These are phyloP conservation scores for Tubiluchus corallicola DNA, from an alignment of 2,888 invertebrate species.

Conservation along the genomic window DNA sequence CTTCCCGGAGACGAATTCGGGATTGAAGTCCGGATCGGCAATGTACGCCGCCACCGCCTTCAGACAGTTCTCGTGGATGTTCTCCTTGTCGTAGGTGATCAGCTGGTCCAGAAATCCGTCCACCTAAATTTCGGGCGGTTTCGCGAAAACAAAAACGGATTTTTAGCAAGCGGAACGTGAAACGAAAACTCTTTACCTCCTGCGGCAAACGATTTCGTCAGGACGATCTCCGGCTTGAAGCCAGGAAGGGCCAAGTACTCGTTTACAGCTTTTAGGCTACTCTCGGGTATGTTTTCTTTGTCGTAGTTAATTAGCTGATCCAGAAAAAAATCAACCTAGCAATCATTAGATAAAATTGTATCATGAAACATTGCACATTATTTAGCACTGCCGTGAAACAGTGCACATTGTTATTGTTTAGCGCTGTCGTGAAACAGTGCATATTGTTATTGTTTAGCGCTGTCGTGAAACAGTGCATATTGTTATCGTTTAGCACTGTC, in stretches of 20 bases:
- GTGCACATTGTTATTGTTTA: no score
- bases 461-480: no score
- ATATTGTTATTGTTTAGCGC: no score
- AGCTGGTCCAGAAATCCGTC: conserved; percentile 70
- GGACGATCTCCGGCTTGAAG: conserved; percentile 81
- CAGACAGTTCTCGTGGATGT: conserved; percentile 80
- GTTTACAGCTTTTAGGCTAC: conserved; percentile 78
- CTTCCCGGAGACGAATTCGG: conserved; percentile 74
- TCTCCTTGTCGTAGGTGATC: conserved; percentile 84
- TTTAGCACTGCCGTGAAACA: no score
- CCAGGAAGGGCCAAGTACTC: conserved; percentile 80
- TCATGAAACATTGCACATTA: no score
- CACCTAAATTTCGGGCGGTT: no score
- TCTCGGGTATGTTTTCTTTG: conserved; percentile 89
- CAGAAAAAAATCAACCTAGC: conserved; percentile 74
- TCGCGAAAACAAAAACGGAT: no score
- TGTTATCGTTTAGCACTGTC: no score
- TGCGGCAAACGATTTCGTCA: conserved; percentile 79
- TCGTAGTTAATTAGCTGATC: conserved; percentile 75
- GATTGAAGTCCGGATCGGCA: conserved; percentile 81
- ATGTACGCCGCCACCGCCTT: conserved; percentile 85
- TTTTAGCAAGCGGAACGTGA: no score
- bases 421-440: no score
- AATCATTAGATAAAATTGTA: no score
- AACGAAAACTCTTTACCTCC: no score